Base-by-base conservation (phyloP, 30 jellyfish, hydroid and myxozoan genomes). In the Cassiopea xamachana region DNA sequence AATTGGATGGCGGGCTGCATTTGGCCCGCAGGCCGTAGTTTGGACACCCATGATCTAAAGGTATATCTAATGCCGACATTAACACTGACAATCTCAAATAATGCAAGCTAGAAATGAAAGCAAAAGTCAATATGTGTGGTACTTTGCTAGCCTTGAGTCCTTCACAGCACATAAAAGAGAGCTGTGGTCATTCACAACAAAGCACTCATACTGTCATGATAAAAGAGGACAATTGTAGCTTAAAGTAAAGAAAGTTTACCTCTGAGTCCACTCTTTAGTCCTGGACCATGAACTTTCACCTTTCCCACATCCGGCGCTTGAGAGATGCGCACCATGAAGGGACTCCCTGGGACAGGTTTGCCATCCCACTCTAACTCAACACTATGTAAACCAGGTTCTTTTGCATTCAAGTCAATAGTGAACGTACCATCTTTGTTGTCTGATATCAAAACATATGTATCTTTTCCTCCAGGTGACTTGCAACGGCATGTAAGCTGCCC, bases 351-450 rank as follows among this genome's bases (percentile, higher is more conserved):
- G 1, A 96, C 93, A 1, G 99, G 98, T 58, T 73, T 73, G 73
- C 98, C 98, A 74, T 96, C 99, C 99, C 99, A 96, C 3, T 96
- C 98, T 73, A 96, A 94, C n/a, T 96, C 97, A 46, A 92, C 99
- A 46, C 80, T 77, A 51, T 96, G 99, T 58, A 96, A 87, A 2
- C 99, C 99, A 4, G 99, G 98, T 80, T 96, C 99, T 17, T 89
- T 83, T 8, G 99, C 99, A 89, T 96, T 96, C 88, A 96, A 55
- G 84, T 96, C 99, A 44, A 96, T 92, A 6, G 99, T 96, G 90
- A 83, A 96, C 44, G 99, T 96, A 7, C 99, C 99, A 77, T 96
- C 99, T 88, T 92, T 81, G 73, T 96, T 96, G 75, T 96, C 99
- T 12, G 97, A 81, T 50, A 96, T 92, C 60, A 87, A 89, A 12